Evolutionary conservation across 2,888 invertebrate species (phyloP).

Genomic region (Bugula neritina): DNA sequence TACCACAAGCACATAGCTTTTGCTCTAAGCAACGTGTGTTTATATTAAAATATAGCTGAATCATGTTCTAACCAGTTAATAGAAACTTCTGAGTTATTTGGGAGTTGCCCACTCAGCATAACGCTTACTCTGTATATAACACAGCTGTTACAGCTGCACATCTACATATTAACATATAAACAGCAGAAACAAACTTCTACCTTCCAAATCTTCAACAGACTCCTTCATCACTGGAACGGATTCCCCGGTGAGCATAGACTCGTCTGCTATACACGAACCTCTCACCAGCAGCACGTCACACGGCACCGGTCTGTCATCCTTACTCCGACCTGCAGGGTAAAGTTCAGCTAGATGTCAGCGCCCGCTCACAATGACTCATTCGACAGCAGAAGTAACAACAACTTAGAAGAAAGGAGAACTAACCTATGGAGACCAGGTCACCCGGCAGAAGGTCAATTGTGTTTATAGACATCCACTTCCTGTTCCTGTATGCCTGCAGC

Average conservation of each 20-base stretch:
- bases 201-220: conserved; percentile 28
- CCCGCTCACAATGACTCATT: not conserved
- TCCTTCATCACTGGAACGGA: conserved; percentile 96
- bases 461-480: conserved; percentile 78
- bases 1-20: no score
- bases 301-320: conserved; percentile 82
- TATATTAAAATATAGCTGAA: no score
- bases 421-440: conserved; percentile 83
- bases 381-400: not conserved
- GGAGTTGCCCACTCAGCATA: no score
- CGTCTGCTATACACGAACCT: conserved; percentile 96
- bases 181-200: no score
- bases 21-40: no score
- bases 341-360: no score
- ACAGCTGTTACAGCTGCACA: no score
- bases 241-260: conserved; percentile 97
- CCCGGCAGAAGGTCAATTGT: conserved; percentile 89
- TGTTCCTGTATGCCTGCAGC: conserved; percentile 73
- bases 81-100: no score
- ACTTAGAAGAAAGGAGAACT: conserved; percentile 28
- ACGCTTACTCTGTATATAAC: no score
- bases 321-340: conserved; percentile 71
- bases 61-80: no score
- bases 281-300: conserved; percentile 89
- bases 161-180: no score